These are phyloP conservation scores for Aethes cnicana DNA, from an alignment of 2,888 invertebrate genomes.

Conservation along the genomic window DNA sequence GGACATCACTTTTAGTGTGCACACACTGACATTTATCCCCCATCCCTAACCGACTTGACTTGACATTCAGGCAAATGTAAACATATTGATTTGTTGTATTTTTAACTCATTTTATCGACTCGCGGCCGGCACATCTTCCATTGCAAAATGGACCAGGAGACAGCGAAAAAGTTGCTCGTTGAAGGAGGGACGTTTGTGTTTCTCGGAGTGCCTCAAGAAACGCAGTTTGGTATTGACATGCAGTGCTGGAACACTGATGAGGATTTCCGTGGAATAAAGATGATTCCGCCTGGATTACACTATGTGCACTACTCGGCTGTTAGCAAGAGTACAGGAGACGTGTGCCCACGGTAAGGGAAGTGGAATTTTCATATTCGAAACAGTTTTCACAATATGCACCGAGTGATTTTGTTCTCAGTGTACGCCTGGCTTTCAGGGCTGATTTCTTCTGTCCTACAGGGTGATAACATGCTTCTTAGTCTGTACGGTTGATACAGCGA, in stretches of 20 bases:
- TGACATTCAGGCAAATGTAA: slow-evolving; percentile 46
- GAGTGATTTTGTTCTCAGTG: not conserved
- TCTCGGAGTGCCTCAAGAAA: slow-evolving; percentile 92
- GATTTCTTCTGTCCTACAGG: not conserved
- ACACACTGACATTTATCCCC: not conserved
- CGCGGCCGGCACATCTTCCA: slow-evolving; percentile 25
- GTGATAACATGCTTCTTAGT: no score
- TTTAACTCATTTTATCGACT: slow-evolving; percentile 50
- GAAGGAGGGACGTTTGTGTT: slow-evolving; percentile 93
- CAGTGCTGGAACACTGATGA: slow-evolving; percentile 92
- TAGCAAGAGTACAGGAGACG: slow-evolving; percentile 83
- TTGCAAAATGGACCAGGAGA: slow-evolving; percentile 86
- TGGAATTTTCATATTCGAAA: not conserved
- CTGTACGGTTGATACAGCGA: no score
- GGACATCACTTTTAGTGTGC: not conserved
- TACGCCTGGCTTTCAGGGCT: not conserved
- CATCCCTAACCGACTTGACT: slow-evolving; percentile 7
- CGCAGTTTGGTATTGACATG: slow-evolving; percentile 97
- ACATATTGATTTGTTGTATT: slow-evolving; percentile 55
- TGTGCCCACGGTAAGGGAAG: slow-evolving; percentile 83
- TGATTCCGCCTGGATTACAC: slow-evolving; percentile 99
- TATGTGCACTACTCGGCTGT: slow-evolving; percentile 93
- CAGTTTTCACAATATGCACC: not conserved
- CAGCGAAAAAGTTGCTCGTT: slow-evolving; percentile 88
- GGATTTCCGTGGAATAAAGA: slow-evolving; percentile 97